Conservation (phyloP, 2,797 vertebrate species). For the Lates japonicus region DNA sequence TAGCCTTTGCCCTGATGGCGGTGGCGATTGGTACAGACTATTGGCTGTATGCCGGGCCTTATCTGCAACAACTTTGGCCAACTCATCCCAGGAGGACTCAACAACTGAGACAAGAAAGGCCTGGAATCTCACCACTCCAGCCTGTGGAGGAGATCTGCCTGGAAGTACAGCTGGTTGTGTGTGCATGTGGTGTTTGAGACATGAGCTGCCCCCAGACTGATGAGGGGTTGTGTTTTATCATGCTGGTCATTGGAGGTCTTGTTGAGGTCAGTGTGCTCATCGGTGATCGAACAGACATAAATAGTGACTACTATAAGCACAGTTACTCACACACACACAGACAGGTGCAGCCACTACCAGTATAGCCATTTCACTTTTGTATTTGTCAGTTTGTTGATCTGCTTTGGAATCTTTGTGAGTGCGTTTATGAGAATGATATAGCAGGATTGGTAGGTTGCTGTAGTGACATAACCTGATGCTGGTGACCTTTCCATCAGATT, state of each 20-base stretch:
- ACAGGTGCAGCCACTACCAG: background rate
- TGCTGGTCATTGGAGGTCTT: slow-evolving; percentile 23
- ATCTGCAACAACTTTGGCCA: slow-evolving; percentile 95
- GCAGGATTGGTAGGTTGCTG: too few species aligned
- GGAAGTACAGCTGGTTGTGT: slow-evolving; percentile 82
- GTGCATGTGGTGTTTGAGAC: slow-evolving; percentile 2
- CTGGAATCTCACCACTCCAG: slow-evolving; percentile 95
- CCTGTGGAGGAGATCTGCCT: slow-evolving; percentile 95
- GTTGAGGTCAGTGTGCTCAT: slow-evolving; percentile 16
- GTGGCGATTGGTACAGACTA: slow-evolving; percentile 96
- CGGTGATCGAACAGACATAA: slow-evolving; percentile 47
- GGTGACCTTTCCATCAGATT: background rate
- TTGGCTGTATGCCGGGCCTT: slow-evolving; percentile 94
- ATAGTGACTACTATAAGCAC: slow-evolving; percentile 32
- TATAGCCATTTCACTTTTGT: background rate
- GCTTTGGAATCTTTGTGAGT: background rate
- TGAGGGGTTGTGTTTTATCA: slow-evolving; percentile 8
- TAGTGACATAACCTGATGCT: background rate
- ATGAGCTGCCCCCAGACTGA: too few species aligned
- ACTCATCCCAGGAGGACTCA: slow-evolving; percentile 88
- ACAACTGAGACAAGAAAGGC: slow-evolving; percentile 91
- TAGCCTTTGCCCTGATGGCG: slow-evolving; percentile 94
- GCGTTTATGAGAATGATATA: background rate
- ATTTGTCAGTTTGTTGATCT: background rate
- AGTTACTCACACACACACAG: slow-evolving; percentile 7